A percentile compares a stretch with the other conserved stretches of the same genome.
Evolutionary conservation across 2,113 vertebrate genomes (phyloP).

Genomic region (Eudyptes chrysolophus): DNA sequence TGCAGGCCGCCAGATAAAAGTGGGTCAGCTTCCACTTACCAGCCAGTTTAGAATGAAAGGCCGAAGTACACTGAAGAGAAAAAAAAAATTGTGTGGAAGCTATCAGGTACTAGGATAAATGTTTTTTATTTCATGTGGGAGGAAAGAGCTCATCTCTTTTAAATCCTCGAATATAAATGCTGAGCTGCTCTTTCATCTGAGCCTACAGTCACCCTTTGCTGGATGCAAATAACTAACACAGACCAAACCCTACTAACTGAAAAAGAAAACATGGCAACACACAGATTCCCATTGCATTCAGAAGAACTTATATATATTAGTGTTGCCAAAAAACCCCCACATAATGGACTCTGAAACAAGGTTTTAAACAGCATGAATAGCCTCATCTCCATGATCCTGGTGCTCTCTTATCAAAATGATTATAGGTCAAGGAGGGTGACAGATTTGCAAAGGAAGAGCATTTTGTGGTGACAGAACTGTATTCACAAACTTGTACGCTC

Average conservation of each 20-base stretch:
- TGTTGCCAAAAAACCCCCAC: not conserved
- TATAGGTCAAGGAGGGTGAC: constrained; percentile 25
- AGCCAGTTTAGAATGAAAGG: constrained; percentile 11
- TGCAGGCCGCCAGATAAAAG: constrained; percentile 25
- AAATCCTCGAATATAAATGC: constrained; percentile 31
- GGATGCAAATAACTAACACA: constrained; percentile 23
- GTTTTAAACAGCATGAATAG: not conserved
- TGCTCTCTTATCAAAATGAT: not conserved
- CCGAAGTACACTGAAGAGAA: not conserved
- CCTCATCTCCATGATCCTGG: constrained; percentile 18
- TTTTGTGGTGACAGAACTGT: not conserved
- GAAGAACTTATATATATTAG: constrained; percentile 24
- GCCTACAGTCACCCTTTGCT: constrained; percentile 20
- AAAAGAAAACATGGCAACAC: constrained; percentile 21
- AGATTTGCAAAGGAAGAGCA: not conserved
- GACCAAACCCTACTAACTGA: not conserved
- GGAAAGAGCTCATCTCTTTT: constrained; percentile 11
- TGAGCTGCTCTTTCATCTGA: constrained; percentile 34
- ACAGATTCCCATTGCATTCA: not conserved
- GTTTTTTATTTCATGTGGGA: constrained; percentile 22
- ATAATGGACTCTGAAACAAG: not conserved
- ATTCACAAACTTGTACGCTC: not conserved
- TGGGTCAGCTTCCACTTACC: constrained; percentile 51
- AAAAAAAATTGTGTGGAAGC: not conserved
- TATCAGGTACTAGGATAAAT: constrained; percentile 24